Evolutionary conservation across 2,888 invertebrate genomes (phyloP), one percentile per base, ranked within the genome.

Genomic region (Hyles lineata): DNA sequence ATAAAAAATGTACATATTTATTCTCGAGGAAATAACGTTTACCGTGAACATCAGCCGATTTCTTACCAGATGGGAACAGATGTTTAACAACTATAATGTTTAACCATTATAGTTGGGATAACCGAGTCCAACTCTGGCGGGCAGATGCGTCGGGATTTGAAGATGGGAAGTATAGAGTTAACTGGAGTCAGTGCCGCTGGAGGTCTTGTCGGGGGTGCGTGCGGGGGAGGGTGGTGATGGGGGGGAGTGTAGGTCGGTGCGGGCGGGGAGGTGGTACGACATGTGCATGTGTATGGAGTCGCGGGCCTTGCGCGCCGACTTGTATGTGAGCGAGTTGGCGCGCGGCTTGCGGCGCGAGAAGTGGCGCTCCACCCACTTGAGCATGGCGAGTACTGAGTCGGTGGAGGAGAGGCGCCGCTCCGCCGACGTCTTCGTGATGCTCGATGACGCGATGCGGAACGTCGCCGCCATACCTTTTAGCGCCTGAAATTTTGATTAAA

Each of bases 391-490:
- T 0, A 98, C 98, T 0, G 98, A 98, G 90, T 98, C 98, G 0
- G 98, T 97, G 55, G 97, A 98, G 0, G 98, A 98, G 67, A 98
- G 93, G 75, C 98, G 97, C 70, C 98, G 96, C 85, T 98, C 98
- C 0, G 98, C 98, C 0, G 97, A 97, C 0, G 98, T 98, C 85
- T 97, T 97, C 7, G 97, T 97, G 82, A 98, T 98, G 85, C 96
- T 96, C 0, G 98, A 98, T 0, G 97, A 97, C 0, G 98, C 97
- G 15, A 98, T 97, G 71, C 98, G 96, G 95, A 98, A 98, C 5
- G 98, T 98, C 1, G 98, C 97, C 0, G 98, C 98, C 98, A 98
- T 98, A 89, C 98, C 98, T 95, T 98, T 98, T 73, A 98, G 93
- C 0, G 98, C 98, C 98, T 98, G 86, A 7, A 43, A 67, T 21